Conservation (phyloP, 2,797 vertebrate species). For the Orientallactaga sibirica region DNA sequence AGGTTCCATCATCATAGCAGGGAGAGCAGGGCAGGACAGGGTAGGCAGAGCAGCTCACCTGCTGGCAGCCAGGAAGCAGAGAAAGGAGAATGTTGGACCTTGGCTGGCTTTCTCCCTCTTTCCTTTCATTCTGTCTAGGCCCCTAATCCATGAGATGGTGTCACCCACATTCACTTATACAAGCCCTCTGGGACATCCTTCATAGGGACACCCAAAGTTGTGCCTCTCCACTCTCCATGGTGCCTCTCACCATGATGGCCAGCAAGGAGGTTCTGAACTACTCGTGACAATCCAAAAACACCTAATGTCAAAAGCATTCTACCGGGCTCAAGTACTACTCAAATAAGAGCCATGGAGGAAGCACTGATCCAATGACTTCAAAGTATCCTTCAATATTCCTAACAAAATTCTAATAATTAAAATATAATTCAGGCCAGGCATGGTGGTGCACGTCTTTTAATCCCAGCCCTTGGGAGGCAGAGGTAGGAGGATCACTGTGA, state of each 20-base stretch:
- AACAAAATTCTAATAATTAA: not conserved
- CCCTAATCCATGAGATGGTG: not conserved
- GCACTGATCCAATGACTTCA: not conserved
- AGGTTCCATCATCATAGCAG: not conserved
- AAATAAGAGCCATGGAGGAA: not conserved
- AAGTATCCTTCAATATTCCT: not conserved
- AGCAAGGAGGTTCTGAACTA: not conserved
- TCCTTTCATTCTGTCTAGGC: not conserved
- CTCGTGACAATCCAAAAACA: not conserved
- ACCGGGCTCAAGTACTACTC: conserved; percentile 27
- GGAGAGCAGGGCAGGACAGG: not conserved
- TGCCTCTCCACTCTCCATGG: not conserved
- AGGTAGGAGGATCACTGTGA: no score
- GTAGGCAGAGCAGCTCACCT: not conserved
- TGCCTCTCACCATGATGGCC: not conserved
- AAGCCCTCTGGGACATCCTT: not conserved
- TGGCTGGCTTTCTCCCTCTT: not conserved
- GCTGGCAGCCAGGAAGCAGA: not conserved
- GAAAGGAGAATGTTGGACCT: not conserved
- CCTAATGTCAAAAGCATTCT: not conserved
- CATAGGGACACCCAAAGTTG: not conserved
- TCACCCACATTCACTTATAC: not conserved
- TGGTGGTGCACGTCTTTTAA: no score
- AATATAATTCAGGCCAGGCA: no score
- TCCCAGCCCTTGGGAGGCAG: no score